phyloP scores from a whole-genome alignment of 2,797 vertebrate genomes.

The Onychomys leucogaster region DNA sequence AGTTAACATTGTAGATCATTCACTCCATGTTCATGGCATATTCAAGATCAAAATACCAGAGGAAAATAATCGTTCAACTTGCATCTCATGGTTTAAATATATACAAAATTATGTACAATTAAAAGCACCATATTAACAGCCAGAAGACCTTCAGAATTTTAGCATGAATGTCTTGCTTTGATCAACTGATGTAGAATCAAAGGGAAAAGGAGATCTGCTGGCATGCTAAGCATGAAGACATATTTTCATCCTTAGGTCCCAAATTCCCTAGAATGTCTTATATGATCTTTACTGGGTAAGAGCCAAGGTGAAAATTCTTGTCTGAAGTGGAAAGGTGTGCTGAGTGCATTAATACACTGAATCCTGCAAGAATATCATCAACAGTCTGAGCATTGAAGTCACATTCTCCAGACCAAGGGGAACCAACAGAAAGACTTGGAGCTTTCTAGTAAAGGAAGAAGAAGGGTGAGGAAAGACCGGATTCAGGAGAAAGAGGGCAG shows the following conservation, averaged over 20 bases:
- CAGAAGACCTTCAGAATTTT: neutral
- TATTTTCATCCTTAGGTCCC: neutral
- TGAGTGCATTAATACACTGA: neutral
- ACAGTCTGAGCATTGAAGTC: neutral
- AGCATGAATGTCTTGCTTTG: neutral
- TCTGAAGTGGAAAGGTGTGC: neutral
- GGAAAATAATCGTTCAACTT: conserved; percentile 7
- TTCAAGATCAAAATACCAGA: conserved; percentile 34
- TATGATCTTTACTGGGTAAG: neutral
- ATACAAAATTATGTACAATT: neutral
- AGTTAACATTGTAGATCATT: neutral
- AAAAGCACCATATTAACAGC: neutral
- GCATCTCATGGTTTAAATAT: neutral
- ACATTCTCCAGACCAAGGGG: neutral
- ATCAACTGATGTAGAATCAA: neutral
- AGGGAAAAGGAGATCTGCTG: neutral
- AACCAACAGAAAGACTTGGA: neutral
- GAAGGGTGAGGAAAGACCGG: neutral
- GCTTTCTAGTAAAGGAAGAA: neutral
- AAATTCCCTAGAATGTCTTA: neutral
- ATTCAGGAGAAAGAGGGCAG: accelerated
- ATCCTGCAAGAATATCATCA: neutral
- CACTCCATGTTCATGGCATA: neutral
- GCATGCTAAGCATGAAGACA: neutral
- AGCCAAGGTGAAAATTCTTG: neutral